Evolutionary conservation across 2,888 invertebrate genomes (phyloP), one percentile per base, ranked within the genome.

Genomic region (Campoletis raptor): DNA sequence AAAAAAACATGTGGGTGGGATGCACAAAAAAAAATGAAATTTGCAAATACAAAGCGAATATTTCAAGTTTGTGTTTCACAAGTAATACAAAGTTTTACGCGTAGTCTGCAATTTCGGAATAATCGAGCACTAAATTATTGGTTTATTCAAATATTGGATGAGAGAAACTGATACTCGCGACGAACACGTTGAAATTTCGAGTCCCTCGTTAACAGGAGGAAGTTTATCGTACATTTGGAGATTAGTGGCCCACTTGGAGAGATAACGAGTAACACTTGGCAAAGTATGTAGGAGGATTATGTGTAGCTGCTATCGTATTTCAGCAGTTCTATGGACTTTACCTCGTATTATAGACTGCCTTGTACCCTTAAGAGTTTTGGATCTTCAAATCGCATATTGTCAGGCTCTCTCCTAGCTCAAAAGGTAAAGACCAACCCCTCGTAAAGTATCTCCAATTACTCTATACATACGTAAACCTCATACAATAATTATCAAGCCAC

Each of bases 181-280:
- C n/a, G 36, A 72, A 37, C 8, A 57, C 15, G 40, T 61, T 36
- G 40, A 69, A n/a, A 70, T 61, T 70, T 24, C 30, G 70, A 45
- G 57, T 6, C 8, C 8, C 78, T 52, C 45, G 42, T 79, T 8
- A 57, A 42, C 45, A 18, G 24, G 12, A 70, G 61, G 72, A 18
- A 72, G 52, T 81, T 72, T 66, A 81, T 64, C 64, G 81, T 72
- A 37, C 66, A 66, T 78, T 78, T 48, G 45, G 67, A 67, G 77
- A 85, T 81, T 81, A 81, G 76, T 30, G 40, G 73, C 37, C 66
- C 42, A 78, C 61, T 61, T 67, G 45, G 52, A 45, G 67, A 64
- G 85, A 85, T 80, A 83, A 70, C 77, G 66, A 74, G 45, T 30
- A 73, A 83, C 78, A 82, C 69, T 83, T 85, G 82, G 66, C 79